Evolutionary conservation across 2,113 vertebrate species (phyloP).

Genomic region (Oryzias curvinotus): DNA sequence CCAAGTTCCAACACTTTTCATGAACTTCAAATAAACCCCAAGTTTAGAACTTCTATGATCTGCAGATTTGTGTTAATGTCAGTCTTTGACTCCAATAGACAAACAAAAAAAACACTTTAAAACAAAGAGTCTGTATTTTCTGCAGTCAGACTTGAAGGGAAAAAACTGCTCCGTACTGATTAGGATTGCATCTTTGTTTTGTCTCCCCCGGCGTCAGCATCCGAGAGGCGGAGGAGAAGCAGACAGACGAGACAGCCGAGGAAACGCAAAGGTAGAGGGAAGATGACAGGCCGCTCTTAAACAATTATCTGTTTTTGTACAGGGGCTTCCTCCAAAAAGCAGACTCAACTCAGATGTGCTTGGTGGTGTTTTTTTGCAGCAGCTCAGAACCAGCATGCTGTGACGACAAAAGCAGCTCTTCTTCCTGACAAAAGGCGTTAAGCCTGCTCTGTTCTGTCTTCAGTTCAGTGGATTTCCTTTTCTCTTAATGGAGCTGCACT

Average conservation of each 20-base stretch:
- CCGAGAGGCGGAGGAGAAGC: conserved; percentile 36
- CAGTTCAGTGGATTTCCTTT: conserved; percentile 42
- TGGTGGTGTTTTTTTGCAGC: conserved; percentile 36
- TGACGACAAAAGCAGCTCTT: conserved; percentile 57
- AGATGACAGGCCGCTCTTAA: conserved; percentile 65
- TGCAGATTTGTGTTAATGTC: conserved; percentile 15
- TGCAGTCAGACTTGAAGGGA: conserved; percentile 41
- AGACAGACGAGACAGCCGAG: conserved; percentile 51
- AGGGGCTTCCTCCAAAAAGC: conserved; percentile 43
- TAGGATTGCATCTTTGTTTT: conserved; percentile 64
- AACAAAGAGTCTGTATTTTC: conserved; percentile 35
- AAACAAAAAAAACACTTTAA: conserved; percentile 48
- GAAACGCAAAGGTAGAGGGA: conserved; percentile 54
- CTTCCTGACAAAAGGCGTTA: conserved; percentile 52
- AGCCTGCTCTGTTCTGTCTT: conserved; percentile 26
- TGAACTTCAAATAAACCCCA: conserved; percentile 22
- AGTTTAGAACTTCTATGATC: conserved; percentile 36
- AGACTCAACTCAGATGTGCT: conserved; percentile 32
- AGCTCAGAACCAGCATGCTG: conserved; percentile 55
- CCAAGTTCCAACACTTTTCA: conserved; percentile 15
- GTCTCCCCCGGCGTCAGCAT: conserved; percentile 45
- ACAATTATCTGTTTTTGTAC: conserved; percentile 51
- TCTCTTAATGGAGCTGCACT: conserved; percentile 34
- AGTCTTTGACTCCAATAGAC: conserved; percentile 10
- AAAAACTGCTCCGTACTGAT: conserved; percentile 58